These are phyloP conservation scores for Aphrocallistes beatrix DNA, from an alignment of 37 sponge, comb jelly and placozoan genomes.

Conservation along the genomic window DNA sequence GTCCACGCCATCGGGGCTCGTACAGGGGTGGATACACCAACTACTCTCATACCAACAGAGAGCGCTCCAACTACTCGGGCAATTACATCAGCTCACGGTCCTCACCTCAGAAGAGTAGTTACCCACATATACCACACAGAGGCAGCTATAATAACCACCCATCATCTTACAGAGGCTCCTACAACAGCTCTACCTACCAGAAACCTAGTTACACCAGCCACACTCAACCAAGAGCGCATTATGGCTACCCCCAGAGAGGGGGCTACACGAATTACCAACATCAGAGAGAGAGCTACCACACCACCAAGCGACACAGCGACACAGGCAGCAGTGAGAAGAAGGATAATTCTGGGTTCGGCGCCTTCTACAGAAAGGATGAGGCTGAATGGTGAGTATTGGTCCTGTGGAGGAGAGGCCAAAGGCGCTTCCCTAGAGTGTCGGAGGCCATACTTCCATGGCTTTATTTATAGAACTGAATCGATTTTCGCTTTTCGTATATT, in stretches of 20 bases:
- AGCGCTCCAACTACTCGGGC: not conserved
- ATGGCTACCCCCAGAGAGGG: not conserved
- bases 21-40: not conserved
- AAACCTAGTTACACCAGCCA: not conserved
- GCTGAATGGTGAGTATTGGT: constrained; percentile 16
- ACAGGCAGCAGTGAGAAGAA: not conserved
- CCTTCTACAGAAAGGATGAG: constrained; percentile 9
- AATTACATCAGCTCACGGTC: not conserved
- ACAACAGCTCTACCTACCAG: not conserved
- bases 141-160: not conserved
- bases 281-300: not conserved
- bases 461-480: constrained; percentile 16
- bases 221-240: too few species aligned
- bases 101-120: too few species aligned
- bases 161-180: not conserved
- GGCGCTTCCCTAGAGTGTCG: constrained; percentile 9
- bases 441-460: constrained; percentile 19
- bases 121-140: not conserved
- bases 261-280: not conserved
- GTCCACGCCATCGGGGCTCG: not conserved
- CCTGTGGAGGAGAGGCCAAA: constrained; percentile 19
- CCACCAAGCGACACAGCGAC: not conserved
- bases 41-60: not conserved
- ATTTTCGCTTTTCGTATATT: too few species aligned
- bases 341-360: not conserved